Evolutionary conservation across 2,888 invertebrate genomes (phyloP).

Genomic region (Ectobius pallidus): DNA sequence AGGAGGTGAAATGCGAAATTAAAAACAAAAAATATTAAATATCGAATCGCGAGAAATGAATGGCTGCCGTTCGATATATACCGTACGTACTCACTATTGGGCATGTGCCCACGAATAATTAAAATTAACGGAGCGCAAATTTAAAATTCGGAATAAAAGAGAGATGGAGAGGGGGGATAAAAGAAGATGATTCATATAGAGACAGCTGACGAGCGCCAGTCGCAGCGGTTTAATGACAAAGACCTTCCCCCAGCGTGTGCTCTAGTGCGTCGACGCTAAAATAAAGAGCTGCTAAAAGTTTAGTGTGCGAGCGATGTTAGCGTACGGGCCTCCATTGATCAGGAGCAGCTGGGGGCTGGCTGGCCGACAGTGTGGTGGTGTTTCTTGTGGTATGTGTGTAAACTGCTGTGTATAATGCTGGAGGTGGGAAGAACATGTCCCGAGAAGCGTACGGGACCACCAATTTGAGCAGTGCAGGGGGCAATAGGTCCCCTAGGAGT

Average conservation of each 20-base stretch:
- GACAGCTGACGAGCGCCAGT: background rate
- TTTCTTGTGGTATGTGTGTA: background rate
- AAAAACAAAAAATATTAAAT: too few species aligned
- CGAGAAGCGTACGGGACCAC: conserved; percentile 41
- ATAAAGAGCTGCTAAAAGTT: conserved; percentile 35
- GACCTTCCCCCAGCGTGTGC: background rate
- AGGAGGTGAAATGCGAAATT: too few species aligned
- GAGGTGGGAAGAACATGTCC: conserved; percentile 43
- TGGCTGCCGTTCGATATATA: too few species aligned
- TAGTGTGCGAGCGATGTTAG: background rate
- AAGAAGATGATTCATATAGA: background rate
- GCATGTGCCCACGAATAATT: too few species aligned
- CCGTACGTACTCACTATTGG: too few species aligned
- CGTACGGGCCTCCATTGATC: conserved; percentile 37
- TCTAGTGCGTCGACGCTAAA: conserved; percentile 31
- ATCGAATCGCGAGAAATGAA: too few species aligned
- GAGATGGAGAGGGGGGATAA: too few species aligned
- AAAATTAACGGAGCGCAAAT: too few species aligned
- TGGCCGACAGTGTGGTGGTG: conserved; percentile 18
- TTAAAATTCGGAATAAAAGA: too few species aligned
- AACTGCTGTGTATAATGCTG: conserved; percentile 21
- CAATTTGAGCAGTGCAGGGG: conserved; percentile 51
- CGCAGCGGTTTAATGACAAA: background rate
- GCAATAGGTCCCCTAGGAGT: conserved; percentile 68
- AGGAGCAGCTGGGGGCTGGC: conserved; percentile 37